Conservation (phyloP, 2,888 invertebrate species). For the Bellardia pandia region DNA sequence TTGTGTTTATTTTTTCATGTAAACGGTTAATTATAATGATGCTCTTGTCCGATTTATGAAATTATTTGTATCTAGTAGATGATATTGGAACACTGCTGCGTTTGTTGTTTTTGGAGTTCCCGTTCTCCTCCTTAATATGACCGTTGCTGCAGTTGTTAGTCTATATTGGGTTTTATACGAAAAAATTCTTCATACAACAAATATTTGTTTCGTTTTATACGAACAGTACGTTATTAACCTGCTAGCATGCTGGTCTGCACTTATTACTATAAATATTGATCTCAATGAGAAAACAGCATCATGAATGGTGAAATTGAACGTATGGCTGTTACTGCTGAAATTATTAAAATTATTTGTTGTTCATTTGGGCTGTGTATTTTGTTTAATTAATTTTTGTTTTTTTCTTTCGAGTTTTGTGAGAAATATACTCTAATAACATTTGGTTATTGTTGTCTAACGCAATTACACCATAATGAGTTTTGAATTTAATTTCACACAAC, state of each 20-base stretch:
- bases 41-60: too few species aligned
- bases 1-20: background rate
- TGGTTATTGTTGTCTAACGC: too few species aligned
- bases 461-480: too few species aligned
- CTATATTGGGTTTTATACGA: slow-evolving; percentile 62
- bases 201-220: slow-evolving; percentile 15
- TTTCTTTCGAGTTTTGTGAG: too few species aligned
- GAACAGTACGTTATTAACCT: slow-evolving; percentile 46
- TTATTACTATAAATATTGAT: slow-evolving; percentile 65
- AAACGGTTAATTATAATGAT: too few species aligned
- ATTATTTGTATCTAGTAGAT: too few species aligned
- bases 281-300: slow-evolving; percentile 57
- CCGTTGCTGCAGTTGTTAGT: slow-evolving; percentile 9
- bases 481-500: too few species aligned
- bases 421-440: too few species aligned
- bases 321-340: too few species aligned
- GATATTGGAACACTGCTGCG: background rate
- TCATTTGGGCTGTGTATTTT: background rate
- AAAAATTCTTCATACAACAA: slow-evolving; percentile 19
- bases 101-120: background rate
- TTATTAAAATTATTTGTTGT: slow-evolving; percentile 1
- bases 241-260: slow-evolving; percentile 59
- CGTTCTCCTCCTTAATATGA: background rate
- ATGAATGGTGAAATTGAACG: slow-evolving; percentile 57
- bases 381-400: too few species aligned